These are phyloP conservation scores for Drosophila percnosoma DNA, from an alignment of 2,888 invertebrate genomes.

Conservation along the genomic window DNA sequence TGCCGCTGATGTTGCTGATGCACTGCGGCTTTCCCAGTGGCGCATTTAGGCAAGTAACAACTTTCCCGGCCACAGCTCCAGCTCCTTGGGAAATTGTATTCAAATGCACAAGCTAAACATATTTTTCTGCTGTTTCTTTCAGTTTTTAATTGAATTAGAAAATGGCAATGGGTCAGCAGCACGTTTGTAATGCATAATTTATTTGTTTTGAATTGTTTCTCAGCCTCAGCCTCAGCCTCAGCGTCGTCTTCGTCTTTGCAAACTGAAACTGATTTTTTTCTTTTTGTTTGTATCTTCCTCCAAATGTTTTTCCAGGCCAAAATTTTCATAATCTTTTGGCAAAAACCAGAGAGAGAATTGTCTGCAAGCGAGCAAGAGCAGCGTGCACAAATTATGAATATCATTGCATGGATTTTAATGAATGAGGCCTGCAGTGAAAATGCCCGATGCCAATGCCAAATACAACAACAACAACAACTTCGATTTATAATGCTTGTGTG, in stretches of 20 bases:
- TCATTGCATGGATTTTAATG: conserved; percentile 53
- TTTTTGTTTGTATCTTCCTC: conserved; percentile 4
- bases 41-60: conserved; percentile 60
- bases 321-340: conserved; percentile 83
- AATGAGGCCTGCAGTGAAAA: conserved; percentile 50
- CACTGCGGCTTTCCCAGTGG: conserved; percentile 61
- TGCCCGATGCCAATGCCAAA: conserved; percentile 22
- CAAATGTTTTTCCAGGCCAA: conserved; percentile 74
- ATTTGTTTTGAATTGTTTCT: conserved; percentile 61
- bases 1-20: background rate
- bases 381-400: conserved; percentile 67
- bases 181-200: conserved; percentile 81
- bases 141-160: conserved; percentile 80
- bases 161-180: conserved; percentile 81
- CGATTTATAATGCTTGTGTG: conserved; percentile 33
- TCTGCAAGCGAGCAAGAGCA: conserved; percentile 16
- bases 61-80: conserved; percentile 61
- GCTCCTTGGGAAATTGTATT: conserved; percentile 75
- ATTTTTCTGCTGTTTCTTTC: conserved; percentile 20
- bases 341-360: conserved; percentile 67
- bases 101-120: conserved; percentile 62
- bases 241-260: conserved; percentile 14
- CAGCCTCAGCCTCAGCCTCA: background rate
- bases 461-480: conserved; percentile 16
- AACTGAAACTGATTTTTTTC: conserved; percentile 54